A percentile compares a stretch with the other conserved stretches of the same genome.
Conservation (phyloP, 1,140 invertebrate genomes). For the Sycophaga agraensis region DNA sequence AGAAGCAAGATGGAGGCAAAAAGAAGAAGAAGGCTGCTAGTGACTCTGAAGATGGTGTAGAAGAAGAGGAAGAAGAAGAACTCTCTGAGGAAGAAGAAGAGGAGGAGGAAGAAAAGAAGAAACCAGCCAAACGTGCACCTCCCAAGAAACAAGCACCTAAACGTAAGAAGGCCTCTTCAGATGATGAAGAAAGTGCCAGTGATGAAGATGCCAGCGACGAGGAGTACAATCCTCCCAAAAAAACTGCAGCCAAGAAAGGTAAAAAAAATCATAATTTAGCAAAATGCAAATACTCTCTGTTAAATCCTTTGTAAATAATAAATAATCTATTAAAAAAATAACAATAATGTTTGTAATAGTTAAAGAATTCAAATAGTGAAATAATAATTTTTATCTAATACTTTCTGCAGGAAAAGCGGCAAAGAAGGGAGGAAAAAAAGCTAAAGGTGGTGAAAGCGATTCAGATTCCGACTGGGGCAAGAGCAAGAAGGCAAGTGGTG, state of each 20-base stretch:
- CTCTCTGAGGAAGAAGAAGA: constrained; percentile 62
- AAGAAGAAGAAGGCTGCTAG: constrained; percentile 60
- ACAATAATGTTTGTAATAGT: constrained; percentile 2
- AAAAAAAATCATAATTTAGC: not conserved
- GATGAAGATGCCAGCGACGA: constrained; percentile 69
- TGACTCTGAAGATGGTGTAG: constrained; percentile 63
- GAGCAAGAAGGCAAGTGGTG: constrained; percentile 47
- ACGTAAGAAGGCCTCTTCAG: constrained; percentile 62
- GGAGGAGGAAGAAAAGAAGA: constrained; percentile 63
- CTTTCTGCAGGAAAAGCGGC: constrained; percentile 27
- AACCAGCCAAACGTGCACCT: constrained; percentile 62
- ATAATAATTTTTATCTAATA: not conserved
- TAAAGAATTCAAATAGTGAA: too few relatives aligned
- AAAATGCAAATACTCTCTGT: not conserved
- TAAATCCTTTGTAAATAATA: not conserved
- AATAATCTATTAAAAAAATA: not conserved
- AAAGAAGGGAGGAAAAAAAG: constrained; percentile 59
- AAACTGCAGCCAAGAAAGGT: constrained; percentile 57
- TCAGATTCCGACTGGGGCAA: constrained; percentile 79
- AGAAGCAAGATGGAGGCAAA: constrained; percentile 60
- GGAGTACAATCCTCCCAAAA: constrained; percentile 68
- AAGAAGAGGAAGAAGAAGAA: constrained; percentile 66
- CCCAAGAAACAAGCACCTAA: constrained; percentile 53
- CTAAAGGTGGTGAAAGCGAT: constrained; percentile 73
- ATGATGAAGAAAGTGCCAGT: constrained; percentile 64